Conservation (phyloP, 2,113 vertebrate genomes). For the Microcebus murinus region DNA sequence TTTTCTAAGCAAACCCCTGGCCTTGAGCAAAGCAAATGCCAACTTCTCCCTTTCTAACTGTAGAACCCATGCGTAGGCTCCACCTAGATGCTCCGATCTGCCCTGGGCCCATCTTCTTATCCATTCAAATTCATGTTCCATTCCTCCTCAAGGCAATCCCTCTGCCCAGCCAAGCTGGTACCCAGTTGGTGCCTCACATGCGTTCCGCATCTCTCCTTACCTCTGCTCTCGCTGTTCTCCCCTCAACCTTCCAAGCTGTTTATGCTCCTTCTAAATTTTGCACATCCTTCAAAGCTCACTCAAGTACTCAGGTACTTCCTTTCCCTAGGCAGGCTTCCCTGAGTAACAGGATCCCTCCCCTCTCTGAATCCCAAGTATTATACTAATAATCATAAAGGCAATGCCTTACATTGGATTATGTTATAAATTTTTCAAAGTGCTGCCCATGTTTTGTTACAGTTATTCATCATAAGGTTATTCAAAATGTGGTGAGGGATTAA, state of each 20-base stretch:
- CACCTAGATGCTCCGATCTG: not conserved
- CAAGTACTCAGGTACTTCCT: not conserved
- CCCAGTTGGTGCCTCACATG: not conserved
- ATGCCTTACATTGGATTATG: not conserved
- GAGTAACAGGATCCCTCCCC: not conserved
- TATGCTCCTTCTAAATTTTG: not conserved
- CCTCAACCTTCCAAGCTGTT: not conserved
- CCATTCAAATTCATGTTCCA: not conserved
- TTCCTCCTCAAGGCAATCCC: not conserved
- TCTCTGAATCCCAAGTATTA: not conserved
- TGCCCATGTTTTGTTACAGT: not conserved
- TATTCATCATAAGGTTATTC: not conserved
- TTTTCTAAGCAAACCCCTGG: slow-evolving; percentile 1
- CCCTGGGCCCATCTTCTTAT: not conserved
- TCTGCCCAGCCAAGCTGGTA: not conserved
- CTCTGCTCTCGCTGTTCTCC: not conserved
- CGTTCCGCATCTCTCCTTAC: not conserved
- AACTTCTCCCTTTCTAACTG: not conserved
- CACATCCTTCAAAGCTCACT: not conserved
- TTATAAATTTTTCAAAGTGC: not conserved
- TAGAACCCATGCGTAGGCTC: not conserved
- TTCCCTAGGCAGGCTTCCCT: not conserved
- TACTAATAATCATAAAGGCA: not conserved
- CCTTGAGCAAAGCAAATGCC: slow-evolving; percentile 12
- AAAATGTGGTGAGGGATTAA: not conserved